These are phyloP conservation scores for Leptodactylus fuscus DNA, from an alignment of 2,113 vertebrate species.

Conservation along the genomic window DNA sequence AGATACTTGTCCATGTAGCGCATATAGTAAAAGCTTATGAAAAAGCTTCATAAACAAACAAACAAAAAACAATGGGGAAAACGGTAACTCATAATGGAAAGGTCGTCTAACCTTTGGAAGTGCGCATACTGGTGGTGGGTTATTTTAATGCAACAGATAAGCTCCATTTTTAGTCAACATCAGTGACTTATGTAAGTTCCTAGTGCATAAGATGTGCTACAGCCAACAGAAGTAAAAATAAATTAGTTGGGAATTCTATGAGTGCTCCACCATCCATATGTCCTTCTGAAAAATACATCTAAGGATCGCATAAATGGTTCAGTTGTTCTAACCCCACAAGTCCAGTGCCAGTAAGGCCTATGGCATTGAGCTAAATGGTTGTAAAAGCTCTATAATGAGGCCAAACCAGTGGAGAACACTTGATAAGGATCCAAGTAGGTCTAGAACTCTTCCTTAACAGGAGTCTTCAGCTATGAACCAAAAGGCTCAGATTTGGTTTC, in stretches of 20 bases:
- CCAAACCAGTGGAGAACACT: slow-evolving; percentile 72
- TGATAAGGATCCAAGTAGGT: slow-evolving; percentile 63
- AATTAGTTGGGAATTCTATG: slow-evolving; percentile 66
- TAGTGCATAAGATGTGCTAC: slow-evolving; percentile 83
- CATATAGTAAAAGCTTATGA: slow-evolving; percentile 78
- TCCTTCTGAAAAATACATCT: slow-evolving; percentile 77
- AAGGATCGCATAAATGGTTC: slow-evolving; percentile 69
- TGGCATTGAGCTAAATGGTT: slow-evolving; percentile 77
- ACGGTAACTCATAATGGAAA: slow-evolving; percentile 28
- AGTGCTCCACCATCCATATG: slow-evolving; percentile 69
- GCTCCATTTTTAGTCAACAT: slow-evolving; percentile 75
- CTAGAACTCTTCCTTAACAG: slow-evolving; percentile 60
- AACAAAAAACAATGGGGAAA: slow-evolving; percentile 69
- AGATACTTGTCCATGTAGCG: slow-evolving; percentile 75
- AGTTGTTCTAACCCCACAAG: slow-evolving; percentile 76
- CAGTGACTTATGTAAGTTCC: slow-evolving; percentile 80
- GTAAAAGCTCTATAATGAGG: slow-evolving; percentile 74
- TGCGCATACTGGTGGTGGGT: slow-evolving; percentile 64
- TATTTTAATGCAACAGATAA: slow-evolving; percentile 4
- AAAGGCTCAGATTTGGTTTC: slow-evolving; percentile 84
- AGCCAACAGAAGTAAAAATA: slow-evolving; percentile 70
- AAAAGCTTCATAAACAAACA: slow-evolving; percentile 75
- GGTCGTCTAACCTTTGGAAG: slow-evolving; percentile 71
- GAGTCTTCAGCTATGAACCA: slow-evolving; percentile 77
- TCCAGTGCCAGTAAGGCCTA: slow-evolving; percentile 81